phyloP scores from a whole-genome alignment of 2,797 vertebrate species.

The Xenopus petersii region DNA sequence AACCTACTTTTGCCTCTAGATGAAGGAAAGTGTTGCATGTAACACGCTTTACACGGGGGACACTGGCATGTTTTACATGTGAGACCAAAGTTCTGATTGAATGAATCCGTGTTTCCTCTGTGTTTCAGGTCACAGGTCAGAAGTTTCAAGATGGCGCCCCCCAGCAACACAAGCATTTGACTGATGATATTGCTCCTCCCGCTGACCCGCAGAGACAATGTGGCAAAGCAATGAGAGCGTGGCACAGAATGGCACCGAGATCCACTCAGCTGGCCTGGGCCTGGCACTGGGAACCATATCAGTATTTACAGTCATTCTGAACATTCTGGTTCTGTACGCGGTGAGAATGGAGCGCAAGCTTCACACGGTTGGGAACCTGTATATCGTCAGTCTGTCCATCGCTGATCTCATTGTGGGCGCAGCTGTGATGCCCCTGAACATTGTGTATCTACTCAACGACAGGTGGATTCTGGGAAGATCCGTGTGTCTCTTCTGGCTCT shows the following conservation, averaged over 20 bases:
- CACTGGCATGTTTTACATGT: too few relatives aligned
- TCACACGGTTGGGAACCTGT: conserved; percentile 93
- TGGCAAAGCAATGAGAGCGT: conserved; percentile 56
- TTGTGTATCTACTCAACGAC: conserved; percentile 77
- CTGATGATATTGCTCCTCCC: neutral
- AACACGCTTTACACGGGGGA: too few relatives aligned
- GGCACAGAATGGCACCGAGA: conserved; percentile 50
- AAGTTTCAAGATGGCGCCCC: neutral
- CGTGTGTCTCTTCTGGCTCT: conserved; percentile 91
- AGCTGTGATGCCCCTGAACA: conserved; percentile 89
- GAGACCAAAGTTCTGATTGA: too few relatives aligned
- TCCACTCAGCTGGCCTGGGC: conserved; percentile 69
- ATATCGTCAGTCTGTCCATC: conserved; percentile 90
- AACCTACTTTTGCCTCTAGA: too few relatives aligned
- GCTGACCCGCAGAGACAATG: conserved; percentile 53
- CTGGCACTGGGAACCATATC: conserved; percentile 80
- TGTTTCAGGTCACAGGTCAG: neutral
- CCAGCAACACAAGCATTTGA: neutral
- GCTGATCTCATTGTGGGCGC: conserved; percentile 89
- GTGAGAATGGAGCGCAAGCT: conserved; percentile 85
- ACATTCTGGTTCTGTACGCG: conserved; percentile 86
- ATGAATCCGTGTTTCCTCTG: neutral
- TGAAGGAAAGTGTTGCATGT: too few relatives aligned
- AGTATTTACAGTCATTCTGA: conserved; percentile 84
- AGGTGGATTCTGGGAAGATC: conserved; percentile 77